phyloP scores from a whole-genome alignment of 2,888 invertebrate genomes.

The Neoscelio sp. region DNA sequence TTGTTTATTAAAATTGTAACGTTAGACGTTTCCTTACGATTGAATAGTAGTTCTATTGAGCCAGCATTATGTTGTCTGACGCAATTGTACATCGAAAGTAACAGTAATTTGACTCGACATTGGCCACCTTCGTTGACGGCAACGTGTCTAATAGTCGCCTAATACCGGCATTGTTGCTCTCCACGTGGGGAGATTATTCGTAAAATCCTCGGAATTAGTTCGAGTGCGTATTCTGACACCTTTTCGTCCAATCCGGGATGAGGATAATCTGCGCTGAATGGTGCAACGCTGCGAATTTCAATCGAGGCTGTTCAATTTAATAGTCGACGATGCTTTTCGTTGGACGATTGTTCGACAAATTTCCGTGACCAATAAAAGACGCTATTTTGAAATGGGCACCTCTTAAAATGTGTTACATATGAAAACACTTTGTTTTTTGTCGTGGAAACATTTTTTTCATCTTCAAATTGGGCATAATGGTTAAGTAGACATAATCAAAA shows the following conservation, averaged over 20 bases:
- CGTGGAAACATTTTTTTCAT: neutral
- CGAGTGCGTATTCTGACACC: conserved; percentile 72
- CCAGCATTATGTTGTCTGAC: conserved; percentile 44
- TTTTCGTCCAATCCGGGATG: conserved; percentile 71
- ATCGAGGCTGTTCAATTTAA: conserved; percentile 75
- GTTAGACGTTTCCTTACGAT: conserved; percentile 1
- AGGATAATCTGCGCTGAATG: conserved; percentile 80
- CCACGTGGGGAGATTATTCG: conserved; percentile 54
- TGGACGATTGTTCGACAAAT: conserved; percentile 40
- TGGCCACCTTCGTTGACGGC: conserved; percentile 55
- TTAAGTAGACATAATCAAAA: conserved; percentile 44
- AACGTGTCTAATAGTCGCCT: conserved; percentile 60
- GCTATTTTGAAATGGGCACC: conserved; percentile 10
- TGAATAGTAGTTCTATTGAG: conserved; percentile 16
- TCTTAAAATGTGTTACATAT: conserved; percentile 20
- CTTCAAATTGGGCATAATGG: neutral
- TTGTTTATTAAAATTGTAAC: conserved; percentile 56
- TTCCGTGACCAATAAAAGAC: conserved; percentile 2
- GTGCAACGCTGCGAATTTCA: conserved; percentile 75
- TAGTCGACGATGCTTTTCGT: conserved; percentile 31
- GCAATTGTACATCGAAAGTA: conserved; percentile 51
- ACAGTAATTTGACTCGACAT: conserved; percentile 66
- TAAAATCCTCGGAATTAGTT: conserved; percentile 73
- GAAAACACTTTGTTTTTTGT: neutral
- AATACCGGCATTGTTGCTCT: conserved; percentile 55